A percentile compares a stretch with the other conserved stretches of the same genome.
Conservation (phyloP, 92 coral and sea anemone species). For the Blastomussa wellsi region DNA sequence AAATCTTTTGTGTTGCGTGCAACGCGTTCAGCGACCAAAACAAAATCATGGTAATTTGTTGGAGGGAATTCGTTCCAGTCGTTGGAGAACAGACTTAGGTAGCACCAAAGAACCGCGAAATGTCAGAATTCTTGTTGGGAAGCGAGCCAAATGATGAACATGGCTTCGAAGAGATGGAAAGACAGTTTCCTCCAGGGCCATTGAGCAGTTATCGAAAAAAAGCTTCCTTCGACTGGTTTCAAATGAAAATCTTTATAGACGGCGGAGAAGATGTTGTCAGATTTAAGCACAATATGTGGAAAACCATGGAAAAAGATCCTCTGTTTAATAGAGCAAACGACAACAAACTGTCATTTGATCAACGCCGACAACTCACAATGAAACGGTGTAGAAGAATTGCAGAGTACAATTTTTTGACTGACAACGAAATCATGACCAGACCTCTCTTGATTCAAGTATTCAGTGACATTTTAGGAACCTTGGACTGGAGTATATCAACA, state of each 20-base stretch:
- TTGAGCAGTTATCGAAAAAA: conserved; percentile 77
- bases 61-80: not conserved
- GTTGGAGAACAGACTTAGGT: not conserved
- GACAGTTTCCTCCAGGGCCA: conserved; percentile 76
- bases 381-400: conserved; percentile 68
- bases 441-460: conserved; percentile 69
- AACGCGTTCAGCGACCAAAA: not conserved
- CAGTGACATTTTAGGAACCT: conserved; percentile 66
- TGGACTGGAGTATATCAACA: conserved; percentile 80
- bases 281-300: conserved; percentile 79
- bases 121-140: conserved; percentile 21
- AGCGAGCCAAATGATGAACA: not conserved
- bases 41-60: not conserved
- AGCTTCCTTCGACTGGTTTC: conserved; percentile 82
- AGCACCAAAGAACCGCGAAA: not conserved
- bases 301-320: conserved; percentile 79
- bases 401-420: conserved; percentile 82
- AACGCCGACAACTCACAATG: conserved; percentile 70
- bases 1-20: not conserved
- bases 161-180: not conserved
- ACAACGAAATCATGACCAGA: conserved; percentile 71
- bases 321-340: conserved; percentile 69
- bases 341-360: conserved; percentile 70
- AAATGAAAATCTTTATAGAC: conserved; percentile 84
- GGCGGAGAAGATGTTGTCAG: conserved; percentile 82